Base-by-base conservation (phyloP, 2,113 vertebrate genomes). In the Aphelocoma coerulescens region DNA sequence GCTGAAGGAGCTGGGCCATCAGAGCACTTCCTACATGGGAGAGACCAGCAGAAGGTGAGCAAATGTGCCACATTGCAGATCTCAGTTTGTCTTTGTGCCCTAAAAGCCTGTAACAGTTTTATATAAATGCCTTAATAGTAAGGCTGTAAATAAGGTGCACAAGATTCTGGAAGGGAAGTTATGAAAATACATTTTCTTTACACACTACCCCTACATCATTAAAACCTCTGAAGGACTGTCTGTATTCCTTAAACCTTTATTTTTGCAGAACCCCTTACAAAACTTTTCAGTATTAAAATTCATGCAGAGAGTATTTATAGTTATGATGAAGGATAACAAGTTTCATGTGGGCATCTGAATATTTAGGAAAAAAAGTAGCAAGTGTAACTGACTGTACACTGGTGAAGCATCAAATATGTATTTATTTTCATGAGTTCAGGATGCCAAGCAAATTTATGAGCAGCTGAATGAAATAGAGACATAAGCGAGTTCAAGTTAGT, bases 401-500 rank as follows among this genome's bases (percentile, higher is more conserved):
- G 35, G 52, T 85, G 51, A 88, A 89, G 43, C 62, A 96, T 51
- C 65, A 87, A 67, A 74, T 76, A 66, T 24, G 3, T 74, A 88
- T 91, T 96, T 94, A 89, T 58, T 89, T 93, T 91, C 74, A 73
- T 49, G 52, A 82, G 49, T 85, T 94, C 59, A 69, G 35, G 62
- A 85, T 89, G 69, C 89, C 61, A 48, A 85, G 21, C 16, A 93
- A 76, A 59, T 78, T 74, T 91, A 89, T 51, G 78, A 97, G 91
- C 80, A 91, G 85, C 72, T 97, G 92, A 91, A 66, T 69, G 49
- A 95, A 95, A 95, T 5, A 67, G 24, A 96, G 30, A 20, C 46
- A 28, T 55, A 71, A n/a, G 32, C 13, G 18, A 95, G 55, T 55
- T 69, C 51, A 93, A 71, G 46, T 74, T 61, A 88, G 82, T 65